Base-by-base conservation (phyloP, 2,888 invertebrate species). In the Schizaphis graminum region DNA sequence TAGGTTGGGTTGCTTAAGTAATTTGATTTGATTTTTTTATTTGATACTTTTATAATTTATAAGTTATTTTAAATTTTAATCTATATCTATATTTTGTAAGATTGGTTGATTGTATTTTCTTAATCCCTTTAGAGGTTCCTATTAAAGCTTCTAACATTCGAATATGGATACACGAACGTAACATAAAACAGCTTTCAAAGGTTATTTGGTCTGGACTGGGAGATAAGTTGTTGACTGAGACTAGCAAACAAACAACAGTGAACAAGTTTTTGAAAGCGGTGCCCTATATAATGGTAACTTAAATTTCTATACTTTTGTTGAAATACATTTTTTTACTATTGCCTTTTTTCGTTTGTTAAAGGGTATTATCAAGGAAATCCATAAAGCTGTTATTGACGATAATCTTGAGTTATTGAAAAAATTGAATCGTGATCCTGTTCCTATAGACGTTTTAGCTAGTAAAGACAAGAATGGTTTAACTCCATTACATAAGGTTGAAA, bases 151-250 rank as follows among this genome's bases (percentile, higher is more conserved):
- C 98, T 95, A 98, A 98, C 95, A 98, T 99, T 95, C 97, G 99
- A 95, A 99, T 99, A 96, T 99, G 99, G 99, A 98, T 99, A 95
- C 98, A 99, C 96, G 98, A 99, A 96, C 97, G 98, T 96, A 98
- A 99, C 96, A 97, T 99, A 96, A 97, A 97, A 91, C 97, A 98
- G 95, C 96, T 99, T 95, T 98, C 98, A 96, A 97, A 98, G 95
- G 98, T 98, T 10, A 97, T 99, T 92, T 98, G 98, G 98, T 98
- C 98, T 95, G 99, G 99, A 0, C 98, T 98, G 95, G 99, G 99
- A 1, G 97, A 97, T 94, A 97, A 98, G 95, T 96, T 99, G 90
- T 96, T 98, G 94, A 97, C 97, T 95, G 98, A 98, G 96, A 98
- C 98, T 61, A 98, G 98, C 96, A 98, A 97, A 95, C 98, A 98